Evolutionary conservation across 2,797 vertebrate genomes (phyloP), one percentile per base, ranked within the genome.

Genomic region (Alca torda): DNA sequence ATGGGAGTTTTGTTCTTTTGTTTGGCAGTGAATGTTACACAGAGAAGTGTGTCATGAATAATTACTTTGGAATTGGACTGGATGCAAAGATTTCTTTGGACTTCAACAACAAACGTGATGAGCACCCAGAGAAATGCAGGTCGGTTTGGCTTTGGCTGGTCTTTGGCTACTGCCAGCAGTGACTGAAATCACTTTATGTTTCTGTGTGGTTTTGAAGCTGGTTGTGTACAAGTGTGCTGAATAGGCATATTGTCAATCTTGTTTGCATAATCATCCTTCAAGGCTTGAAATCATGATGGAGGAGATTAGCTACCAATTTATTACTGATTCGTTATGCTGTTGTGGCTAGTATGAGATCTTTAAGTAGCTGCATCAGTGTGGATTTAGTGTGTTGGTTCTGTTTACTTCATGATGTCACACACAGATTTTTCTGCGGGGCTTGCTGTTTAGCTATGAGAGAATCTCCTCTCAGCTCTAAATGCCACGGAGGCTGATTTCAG

Each of bases 1-100:
- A 17, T 68, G n/a, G 26, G 39, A 83, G 18, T n/a, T 86, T 30
- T n/a, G 20, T 75, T 74, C 35, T 64, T 93, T 12, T 19, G 14
- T 65, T 89, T 30, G 78, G 33, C 95, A 99, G 99, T 87, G 99
- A 99, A 82, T 99, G 97, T 94, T 99, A 99, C 96, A 99, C 99
- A 0, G 99, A 99, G 98, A 99, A 99, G 76, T 99, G 99, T 86
- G 99, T 99, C 69, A 99, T 99, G 99, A 99, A 99, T 97, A 99
- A 99, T 96, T 99, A 99, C 93, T 99, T 99, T 65, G 99, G 99
- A 80, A 99, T 99, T 20, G 99, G 99, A 74, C 97, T 99, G 94
- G 99, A 99, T 30, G 99, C 99, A 4, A 99, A 99, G 95, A 99
- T 99, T 96, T 99, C 99, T 84, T 98, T 99, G 97, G 99, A 99